These are phyloP conservation scores for Trinectes maculatus DNA, from an alignment of 2,113 vertebrate genomes.

Conservation along the genomic window DNA sequence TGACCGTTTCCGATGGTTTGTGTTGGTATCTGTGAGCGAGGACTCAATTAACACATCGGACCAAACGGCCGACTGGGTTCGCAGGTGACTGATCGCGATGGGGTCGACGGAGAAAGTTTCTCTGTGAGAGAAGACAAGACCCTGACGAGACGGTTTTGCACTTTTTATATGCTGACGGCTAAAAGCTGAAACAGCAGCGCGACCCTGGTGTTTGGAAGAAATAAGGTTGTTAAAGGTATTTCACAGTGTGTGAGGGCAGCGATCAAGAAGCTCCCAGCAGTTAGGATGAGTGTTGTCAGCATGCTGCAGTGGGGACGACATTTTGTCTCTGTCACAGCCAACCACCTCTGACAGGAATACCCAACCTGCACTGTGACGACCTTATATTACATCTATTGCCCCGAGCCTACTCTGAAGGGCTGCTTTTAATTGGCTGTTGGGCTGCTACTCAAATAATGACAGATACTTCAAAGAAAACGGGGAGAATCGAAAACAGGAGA, in stretches of 20 bases:
- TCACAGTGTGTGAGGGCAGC: too few species aligned
- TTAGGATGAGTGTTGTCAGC: conserved; percentile 1
- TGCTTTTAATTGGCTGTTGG: conserved; percentile 71
- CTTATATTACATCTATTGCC: conserved; percentile 49
- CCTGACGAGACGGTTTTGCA: conserved; percentile 21
- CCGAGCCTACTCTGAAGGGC: conserved; percentile 26
- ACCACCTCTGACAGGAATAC: conserved; percentile 25
- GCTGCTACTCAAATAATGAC: conserved; percentile 68
- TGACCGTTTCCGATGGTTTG: conserved; percentile 55
- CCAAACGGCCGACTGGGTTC: neutral
- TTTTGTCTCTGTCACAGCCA: conserved; percentile 28
- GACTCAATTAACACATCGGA: conserved; percentile 51
- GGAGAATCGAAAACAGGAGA: conserved; percentile 24
- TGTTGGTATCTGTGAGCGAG: conserved; percentile 41
- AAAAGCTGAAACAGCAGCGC: conserved; percentile 24
- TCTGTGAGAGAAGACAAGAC: conserved; percentile 32
- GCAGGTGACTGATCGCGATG: conserved; percentile 21
- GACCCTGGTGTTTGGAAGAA: conserved; percentile 42
- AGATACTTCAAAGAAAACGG: conserved; percentile 63
- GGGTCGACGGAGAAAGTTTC: neutral
- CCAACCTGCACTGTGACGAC: neutral
- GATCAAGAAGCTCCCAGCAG: neutral
- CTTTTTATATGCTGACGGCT: conserved; percentile 15
- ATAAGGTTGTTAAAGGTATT: conserved; percentile 52
- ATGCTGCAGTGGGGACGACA: conserved; percentile 2